Evolutionary conservation across 2,888 invertebrate species (phyloP), one percentile per base, ranked within the genome.

Genomic region (Dynastes maya): DNA sequence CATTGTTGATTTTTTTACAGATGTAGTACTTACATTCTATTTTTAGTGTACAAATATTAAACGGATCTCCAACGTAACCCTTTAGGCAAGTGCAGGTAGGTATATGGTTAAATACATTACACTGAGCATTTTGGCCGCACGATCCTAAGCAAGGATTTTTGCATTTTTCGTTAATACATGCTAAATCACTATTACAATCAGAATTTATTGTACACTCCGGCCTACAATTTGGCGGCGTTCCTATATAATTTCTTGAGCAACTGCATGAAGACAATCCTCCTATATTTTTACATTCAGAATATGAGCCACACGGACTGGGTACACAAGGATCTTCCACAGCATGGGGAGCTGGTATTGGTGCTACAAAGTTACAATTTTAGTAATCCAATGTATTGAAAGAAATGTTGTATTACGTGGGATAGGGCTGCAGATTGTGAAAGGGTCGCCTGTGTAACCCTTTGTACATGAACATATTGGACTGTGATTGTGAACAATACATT

Each of bases 141-240:
- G 95, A 92, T 64, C 95, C 95, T 5, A 92, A 91, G 85, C 96
- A 96, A 16, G 96, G 96, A 87, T 96, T 93, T 81, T 90, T 90
- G 87, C 96, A 96, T 87, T 94, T 94, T 88, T 93, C 92, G 83
- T 92, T 92, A 67, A 95, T 93, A 85, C 96, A 96, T 5, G 96
- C 94, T 85, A 92, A 91, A 83, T 92, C 92, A 80, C 92, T 93
- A 70, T 92, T 88, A 85, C 96, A 96, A 85, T 96, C 95, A 9
- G 93, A 90, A 82, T 94, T 95, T 53, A 93, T 91, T 4, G 93
- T 89, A 86, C 95, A 95, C 86, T 94, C 94, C 85, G 90, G 83
- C 88, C 90, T 83, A 85, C 94, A 94, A 81, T 93, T 93, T 68
- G 94, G 94, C 40, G 95, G 94, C 58, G 91, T 90, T 22, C 95